Base-by-base conservation (phyloP, 92 coral and sea anemone species). In the Phymanthus crucifer region DNA sequence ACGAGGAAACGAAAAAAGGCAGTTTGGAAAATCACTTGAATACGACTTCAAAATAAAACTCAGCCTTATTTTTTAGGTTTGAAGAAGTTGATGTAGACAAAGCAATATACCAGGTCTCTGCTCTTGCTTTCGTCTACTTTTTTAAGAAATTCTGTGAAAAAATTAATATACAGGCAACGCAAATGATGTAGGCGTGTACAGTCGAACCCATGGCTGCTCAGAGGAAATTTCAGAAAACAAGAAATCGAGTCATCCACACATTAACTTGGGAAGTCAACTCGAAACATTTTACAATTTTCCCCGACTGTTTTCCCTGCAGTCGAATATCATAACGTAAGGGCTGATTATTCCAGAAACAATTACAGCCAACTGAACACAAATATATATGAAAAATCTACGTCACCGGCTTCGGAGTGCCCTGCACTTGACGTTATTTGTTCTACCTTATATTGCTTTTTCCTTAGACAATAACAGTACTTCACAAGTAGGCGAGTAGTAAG, bases 301-400 rank as follows among this genome's bases (percentile, higher is more conserved):
- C 32, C 26, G 68, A 61, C 68, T 61, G 32, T 61, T 11, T 14
- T 61, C 23, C 68, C 27, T 12, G 13, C 32, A 61, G 68, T 61
- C 68, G 34, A 61, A 61, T 61, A 61, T 61, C 68, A 61, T 27
- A 61, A 61, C 29, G 33, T 10, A 24, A 26, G 19, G 33, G 29
- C 35, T n/a, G 68, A n/a, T 1, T 24, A 26, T 61, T 61, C 17
- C 17, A 27, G 14, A 61, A 61, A 29, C 35, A 61, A 61, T 61
- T 61, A 61, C 3, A 61, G 68, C 68, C 29, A 27, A 27, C 68
- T 27, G 36, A 26, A 27, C 68, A 6, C 68, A 61, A 61, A 61
- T 61, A 61, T 61, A 61, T 27, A 24, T 61, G 68, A 61, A 61
- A 27, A n/a, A 61, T 61, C 35, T 61, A 34, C 68, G 68, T 61